Conservation (phyloP, 2,888 invertebrate genomes). For the Tachina fera region DNA sequence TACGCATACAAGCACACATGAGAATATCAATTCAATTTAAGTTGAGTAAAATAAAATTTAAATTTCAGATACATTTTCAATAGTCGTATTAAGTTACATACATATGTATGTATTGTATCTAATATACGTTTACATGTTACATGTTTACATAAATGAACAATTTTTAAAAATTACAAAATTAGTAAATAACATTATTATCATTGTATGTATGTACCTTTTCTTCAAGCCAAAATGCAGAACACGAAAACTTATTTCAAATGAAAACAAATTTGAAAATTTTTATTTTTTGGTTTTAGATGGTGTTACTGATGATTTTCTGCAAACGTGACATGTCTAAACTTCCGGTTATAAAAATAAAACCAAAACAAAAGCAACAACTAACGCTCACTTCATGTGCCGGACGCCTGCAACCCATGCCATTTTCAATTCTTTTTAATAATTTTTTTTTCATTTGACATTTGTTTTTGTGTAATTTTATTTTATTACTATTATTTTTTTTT, state of each 20-base stretch:
- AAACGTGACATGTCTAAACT: conserved; percentile 72
- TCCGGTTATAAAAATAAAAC: conserved; percentile 58
- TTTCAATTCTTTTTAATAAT: conserved; percentile 2
- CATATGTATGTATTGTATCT: too few species aligned
- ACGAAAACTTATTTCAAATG: conserved; percentile 25
- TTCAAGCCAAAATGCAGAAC: conserved; percentile 26
- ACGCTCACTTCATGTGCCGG: conserved; percentile 19
- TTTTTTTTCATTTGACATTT: background rate
- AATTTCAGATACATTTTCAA: too few species aligned
- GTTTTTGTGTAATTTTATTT: conserved; percentile 18
- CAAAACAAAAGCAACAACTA: conserved; percentile 11
- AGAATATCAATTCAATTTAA: conserved; percentile 21
- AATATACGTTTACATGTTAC: too few species aligned
- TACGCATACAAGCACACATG: background rate
- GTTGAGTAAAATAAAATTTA: too few species aligned
- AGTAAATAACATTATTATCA: background rate
- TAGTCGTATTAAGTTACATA: too few species aligned
- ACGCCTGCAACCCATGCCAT: conserved; percentile 12
- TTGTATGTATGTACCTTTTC: conserved; percentile 24
- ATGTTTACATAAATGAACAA: background rate
- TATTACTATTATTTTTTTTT: conserved; percentile 14
- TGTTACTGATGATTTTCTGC: conserved; percentile 48
- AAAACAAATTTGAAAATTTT: conserved; percentile 42
- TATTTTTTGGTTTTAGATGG: conserved; percentile 34
- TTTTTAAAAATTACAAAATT: background rate